These are phyloP conservation scores for Microchirus variegatus DNA, from an alignment of 2,797 vertebrate genomes.

Conservation along the genomic window DNA sequence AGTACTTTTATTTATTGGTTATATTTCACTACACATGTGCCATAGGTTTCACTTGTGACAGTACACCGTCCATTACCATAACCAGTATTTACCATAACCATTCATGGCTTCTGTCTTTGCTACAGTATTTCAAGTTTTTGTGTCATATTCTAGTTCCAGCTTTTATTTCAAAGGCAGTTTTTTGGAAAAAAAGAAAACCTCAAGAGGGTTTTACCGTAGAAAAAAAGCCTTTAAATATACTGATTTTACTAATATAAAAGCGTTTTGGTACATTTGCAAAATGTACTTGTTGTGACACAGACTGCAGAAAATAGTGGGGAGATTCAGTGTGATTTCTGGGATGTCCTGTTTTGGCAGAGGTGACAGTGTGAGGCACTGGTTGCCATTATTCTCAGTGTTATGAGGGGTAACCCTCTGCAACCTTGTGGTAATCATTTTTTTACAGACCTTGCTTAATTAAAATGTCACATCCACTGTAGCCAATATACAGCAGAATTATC, in stretches of 20 bases:
- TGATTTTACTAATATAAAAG: constrained; percentile 21
- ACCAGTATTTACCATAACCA: constrained; percentile 23
- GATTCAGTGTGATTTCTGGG: constrained; percentile 33
- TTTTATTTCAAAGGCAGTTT: constrained; percentile 70
- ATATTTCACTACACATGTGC: not conserved
- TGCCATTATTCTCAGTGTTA: constrained; percentile 45
- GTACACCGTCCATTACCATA: too few species aligned
- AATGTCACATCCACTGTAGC: constrained; percentile 74
- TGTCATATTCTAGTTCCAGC: constrained; percentile 63
- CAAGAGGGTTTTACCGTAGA: constrained; percentile 51
- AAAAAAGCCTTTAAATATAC: constrained; percentile 39
- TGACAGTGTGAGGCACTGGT: constrained; percentile 4
- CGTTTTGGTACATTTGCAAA: not conserved
- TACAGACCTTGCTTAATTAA: constrained; percentile 76
- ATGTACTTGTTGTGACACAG: not conserved
- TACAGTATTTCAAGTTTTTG: constrained; percentile 48
- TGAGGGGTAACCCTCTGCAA: constrained; percentile 46
- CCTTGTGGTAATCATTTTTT: constrained; percentile 68
- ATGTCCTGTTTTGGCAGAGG: constrained; percentile 29
- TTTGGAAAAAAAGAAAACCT: constrained; percentile 49
- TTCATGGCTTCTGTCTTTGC: constrained; percentile 33
- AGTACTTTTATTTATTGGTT: not conserved
- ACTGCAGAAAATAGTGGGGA: constrained; percentile 14
- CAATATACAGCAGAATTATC: constrained; percentile 65
- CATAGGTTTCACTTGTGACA: not conserved